A percentile compares a stretch with the other conserved stretches of the same genome.
These are phyloP conservation scores for Drosophila nikananu DNA, from an alignment of 1,140 invertebrate genomes.

Conservation along the genomic window DNA sequence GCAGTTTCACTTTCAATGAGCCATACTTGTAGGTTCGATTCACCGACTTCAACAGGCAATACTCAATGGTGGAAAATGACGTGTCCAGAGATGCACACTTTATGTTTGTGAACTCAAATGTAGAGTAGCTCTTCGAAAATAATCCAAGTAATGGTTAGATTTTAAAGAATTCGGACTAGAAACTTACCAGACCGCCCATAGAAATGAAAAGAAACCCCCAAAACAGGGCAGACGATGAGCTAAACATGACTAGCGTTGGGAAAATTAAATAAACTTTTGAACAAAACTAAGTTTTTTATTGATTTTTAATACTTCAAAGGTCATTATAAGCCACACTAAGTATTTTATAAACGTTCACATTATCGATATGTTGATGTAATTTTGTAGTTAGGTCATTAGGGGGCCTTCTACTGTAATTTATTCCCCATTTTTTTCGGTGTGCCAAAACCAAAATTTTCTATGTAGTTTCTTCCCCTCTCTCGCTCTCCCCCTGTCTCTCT, in stretches of 20 bases:
- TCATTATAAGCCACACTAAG: not conserved
- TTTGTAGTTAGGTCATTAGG: not conserved
- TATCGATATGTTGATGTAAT: not conserved
- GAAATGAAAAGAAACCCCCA: not conserved
- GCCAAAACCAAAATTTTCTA: constrained; percentile 56
- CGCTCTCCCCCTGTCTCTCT: not conserved
- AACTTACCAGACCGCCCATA: not conserved
- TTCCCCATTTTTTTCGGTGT: constrained; percentile 6
- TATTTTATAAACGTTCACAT: not conserved
- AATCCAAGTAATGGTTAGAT: not conserved
- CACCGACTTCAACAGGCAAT: not conserved
- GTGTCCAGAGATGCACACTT: not conserved
- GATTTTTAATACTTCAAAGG: not conserved
- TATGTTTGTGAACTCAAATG: not conserved
- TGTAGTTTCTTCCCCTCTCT: constrained; percentile 13
- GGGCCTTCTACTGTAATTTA: not conserved
- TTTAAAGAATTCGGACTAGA: not conserved
- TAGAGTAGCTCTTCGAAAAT: not conserved
- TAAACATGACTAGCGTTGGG: not conserved
- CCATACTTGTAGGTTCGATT: constrained; percentile 6
- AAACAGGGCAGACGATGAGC: not conserved
- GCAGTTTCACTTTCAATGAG: not conserved
- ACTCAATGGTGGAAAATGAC: not conserved
- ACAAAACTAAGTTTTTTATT: no score
- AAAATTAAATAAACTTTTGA: not conserved